Conservation (phyloP, 2,888 invertebrate genomes). For the Clepsis dumicolana region DNA sequence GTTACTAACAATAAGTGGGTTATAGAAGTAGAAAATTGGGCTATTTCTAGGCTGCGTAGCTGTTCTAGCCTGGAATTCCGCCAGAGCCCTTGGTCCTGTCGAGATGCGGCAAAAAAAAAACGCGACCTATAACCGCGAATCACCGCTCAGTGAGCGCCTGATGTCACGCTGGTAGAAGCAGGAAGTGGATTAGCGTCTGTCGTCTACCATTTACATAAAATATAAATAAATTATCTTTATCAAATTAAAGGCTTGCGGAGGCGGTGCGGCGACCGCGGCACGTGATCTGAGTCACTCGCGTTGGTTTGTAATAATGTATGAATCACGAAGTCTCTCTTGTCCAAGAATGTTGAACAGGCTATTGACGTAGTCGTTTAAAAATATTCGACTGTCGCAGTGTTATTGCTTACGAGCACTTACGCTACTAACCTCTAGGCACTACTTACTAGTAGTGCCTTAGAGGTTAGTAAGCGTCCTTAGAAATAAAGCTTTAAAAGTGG, state of each 20-base stretch:
- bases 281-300: neutral
- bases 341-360: too few species aligned
- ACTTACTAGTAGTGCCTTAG: too few species aligned
- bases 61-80: conserved; percentile 13
- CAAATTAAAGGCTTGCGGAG: neutral
- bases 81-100: conserved; percentile 24
- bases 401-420: too few species aligned
- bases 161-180: neutral
- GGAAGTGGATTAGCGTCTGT: neutral
- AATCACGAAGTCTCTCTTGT: too few species aligned
- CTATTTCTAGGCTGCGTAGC: conserved; percentile 21
- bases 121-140: neutral
- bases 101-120: neutral
- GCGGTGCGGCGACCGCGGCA: neutral
- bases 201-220: neutral
- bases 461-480: too few species aligned
- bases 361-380: too few species aligned
- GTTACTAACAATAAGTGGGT: too few species aligned
- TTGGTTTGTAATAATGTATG: neutral
- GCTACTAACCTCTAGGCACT: too few species aligned
- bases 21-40: too few species aligned
- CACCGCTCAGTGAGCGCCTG: conserved; percentile 2
- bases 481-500: too few species aligned
- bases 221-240: neutral
- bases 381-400: too few species aligned